Conservation (phyloP, 2,113 vertebrate species). For the Cynopterus brachyotis region DNA sequence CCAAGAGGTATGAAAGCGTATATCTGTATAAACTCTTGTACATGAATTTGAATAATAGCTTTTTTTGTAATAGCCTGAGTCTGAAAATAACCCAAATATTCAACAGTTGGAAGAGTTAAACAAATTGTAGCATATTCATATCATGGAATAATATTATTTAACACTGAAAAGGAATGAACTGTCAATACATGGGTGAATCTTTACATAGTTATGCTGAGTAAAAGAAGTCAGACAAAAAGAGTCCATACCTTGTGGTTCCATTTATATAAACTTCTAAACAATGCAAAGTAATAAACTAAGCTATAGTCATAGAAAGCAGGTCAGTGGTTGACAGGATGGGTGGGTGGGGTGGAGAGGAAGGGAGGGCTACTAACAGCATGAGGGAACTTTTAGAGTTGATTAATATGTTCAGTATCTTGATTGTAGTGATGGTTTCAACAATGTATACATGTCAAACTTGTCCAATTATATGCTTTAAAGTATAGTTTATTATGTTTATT, state of each 20-base stretch:
- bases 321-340: not conserved
- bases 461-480: not conserved
- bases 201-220: not conserved
- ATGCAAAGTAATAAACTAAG: not conserved
- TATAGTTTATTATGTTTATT: not conserved
- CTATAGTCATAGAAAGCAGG: not conserved
- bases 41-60: not conserved
- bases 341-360: not conserved
- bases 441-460: not conserved
- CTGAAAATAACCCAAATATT: not conserved
- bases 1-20: not conserved
- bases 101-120: not conserved
- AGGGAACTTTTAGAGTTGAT: not conserved
- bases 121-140: not conserved
- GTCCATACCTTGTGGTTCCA: not conserved
- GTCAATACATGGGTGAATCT: not conserved
- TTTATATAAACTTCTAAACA: not conserved
- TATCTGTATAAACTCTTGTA: not conserved
- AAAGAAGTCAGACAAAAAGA: not conserved
- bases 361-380: not conserved
- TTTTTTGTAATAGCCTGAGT: not conserved
- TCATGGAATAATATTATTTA: not conserved
- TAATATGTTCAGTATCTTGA: not conserved
- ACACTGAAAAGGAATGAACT: not conserved
- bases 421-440: not conserved